Evolutionary conservation across 2,888 invertebrate genomes (phyloP), one percentile per base, ranked within the genome.

Genomic region (Drosophila birchii): DNA sequence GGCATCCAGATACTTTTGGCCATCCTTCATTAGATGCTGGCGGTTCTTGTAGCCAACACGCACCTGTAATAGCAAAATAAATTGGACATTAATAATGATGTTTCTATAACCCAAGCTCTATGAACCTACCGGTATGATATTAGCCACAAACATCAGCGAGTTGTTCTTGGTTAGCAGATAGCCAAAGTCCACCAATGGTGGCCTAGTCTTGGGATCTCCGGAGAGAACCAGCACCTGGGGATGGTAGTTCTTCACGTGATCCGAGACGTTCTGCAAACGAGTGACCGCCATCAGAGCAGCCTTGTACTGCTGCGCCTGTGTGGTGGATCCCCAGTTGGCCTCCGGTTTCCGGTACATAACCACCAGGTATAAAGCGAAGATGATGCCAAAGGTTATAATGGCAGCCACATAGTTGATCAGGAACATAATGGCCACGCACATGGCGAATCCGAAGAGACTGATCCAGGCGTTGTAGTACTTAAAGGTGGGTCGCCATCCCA

Each of bases 301-400:
- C 92, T 98, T 98, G 93, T 98, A 99, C 38, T 96, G 97, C 93
- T 99, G 98, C 0, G 98, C 98, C 92, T 99, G 98, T 0, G 98
- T 98, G 9, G 98, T 97, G 66, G 98, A 98, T 29, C 99, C 99
- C 99, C 99, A 99, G 93, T 99, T 99, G 4, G 98, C 98, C 91
- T 98, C 97, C 95, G 99, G 99, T 90, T 98, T 98, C 56, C 98
- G 94, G 90, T 98, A 97, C 80, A 97, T 96, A 16, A 99, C 97
- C 89, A 98, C 96, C 81, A 98, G 94, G 92, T 98, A 99, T 26
- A 99, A 94, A 0, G 96, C 96, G 89, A 97, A 95, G 90, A 98
- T 96, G 64, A 98, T 95, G 77, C 95, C 95, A 90, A 98, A 97
- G 0, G 98, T 98, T 78, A 98, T 94, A n/a, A 99, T 94, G 0